Evolutionary conservation across 2,113 vertebrate genomes (phyloP), one percentile per base, ranked within the genome.

Genomic region (Fulica atra): DNA sequence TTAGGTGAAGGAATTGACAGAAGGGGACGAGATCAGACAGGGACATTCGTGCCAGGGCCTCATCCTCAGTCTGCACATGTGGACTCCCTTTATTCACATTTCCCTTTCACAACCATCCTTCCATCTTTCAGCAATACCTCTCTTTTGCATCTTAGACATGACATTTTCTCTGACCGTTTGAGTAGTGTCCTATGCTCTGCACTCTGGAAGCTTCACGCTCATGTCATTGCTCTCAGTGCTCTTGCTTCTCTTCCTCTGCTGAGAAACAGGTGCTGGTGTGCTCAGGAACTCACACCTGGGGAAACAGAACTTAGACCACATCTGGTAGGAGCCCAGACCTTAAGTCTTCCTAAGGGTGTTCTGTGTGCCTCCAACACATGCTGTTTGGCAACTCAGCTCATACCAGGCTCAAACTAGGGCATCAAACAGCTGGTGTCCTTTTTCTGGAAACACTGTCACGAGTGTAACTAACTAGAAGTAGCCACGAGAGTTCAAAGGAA

Each of bases 21-120:
- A 35, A 38, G 46, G 26, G 6, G 24, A 8, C 13, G 5, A 18
- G 10, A 6, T 13, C 13, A 17, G 26, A 6, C 23, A 1, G 18
- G 56, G 40, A 3, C 35, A 20, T 36, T 35, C 10, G 7, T 29
- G 4, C 15, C 7, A 2, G 26, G 61, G 33, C 50, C 66, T 44
- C 51, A 9, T 20, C 24, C 21, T 61, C 28, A 10, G 2, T 13
- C 26, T 16, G 15, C 16, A 19, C 10, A 0, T 3, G 4, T 28
- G 38, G 19, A 19, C 25, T 46, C 33, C 10, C 19, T 29, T 12
- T 17, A 11, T 7, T 35, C 28, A 50, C 10, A 7, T 29, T 35
- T 19, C 35, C 11, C 42, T 50, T 72, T 24, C 29, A 19, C 48
- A 19, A 3, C 13, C 13, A 4, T 10, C 18, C 25, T 59, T 26